Evolutionary conservation across 2,888 invertebrate genomes (phyloP).

Genomic region (Chymomyza procnemis): DNA sequence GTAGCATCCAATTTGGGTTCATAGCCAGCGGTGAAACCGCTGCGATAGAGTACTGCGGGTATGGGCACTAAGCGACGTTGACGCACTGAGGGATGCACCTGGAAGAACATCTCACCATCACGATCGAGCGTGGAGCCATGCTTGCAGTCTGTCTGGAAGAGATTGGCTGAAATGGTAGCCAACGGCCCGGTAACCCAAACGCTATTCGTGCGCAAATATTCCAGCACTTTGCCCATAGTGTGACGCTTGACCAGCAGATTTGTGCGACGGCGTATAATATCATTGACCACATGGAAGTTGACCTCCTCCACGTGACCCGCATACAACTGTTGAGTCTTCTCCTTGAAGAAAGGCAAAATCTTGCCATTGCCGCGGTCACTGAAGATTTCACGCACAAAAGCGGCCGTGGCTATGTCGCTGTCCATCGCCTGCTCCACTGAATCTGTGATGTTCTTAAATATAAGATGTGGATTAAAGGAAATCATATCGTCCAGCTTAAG

Average conservation of each 20-base stretch:
- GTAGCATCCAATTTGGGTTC: slow-evolving; percentile 91
- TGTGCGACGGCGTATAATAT: slow-evolving; percentile 88
- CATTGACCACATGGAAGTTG: slow-evolving; percentile 89
- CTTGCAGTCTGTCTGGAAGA: slow-evolving; percentile 90
- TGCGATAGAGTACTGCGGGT: slow-evolving; percentile 88
- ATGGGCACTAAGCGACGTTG: slow-evolving; percentile 90
- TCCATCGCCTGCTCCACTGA: slow-evolving; percentile 84
- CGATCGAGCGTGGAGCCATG: slow-evolving; percentile 86
- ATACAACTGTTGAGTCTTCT: slow-evolving; percentile 91
- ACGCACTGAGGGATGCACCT: slow-evolving; percentile 87
- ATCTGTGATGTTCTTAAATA: slow-evolving; percentile 91
- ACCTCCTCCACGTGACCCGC: slow-evolving; percentile 92
- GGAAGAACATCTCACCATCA: slow-evolving; percentile 92
- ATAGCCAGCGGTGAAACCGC: slow-evolving; percentile 89
- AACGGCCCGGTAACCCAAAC: slow-evolving; percentile 87
- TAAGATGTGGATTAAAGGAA: slow-evolving; percentile 92
- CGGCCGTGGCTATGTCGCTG: slow-evolving; percentile 88
- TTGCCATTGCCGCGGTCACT: slow-evolving; percentile 90
- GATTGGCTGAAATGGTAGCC: slow-evolving; percentile 89
- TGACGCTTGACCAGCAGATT: slow-evolving; percentile 89
- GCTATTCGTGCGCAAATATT: slow-evolving; percentile 86
- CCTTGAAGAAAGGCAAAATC: slow-evolving; percentile 91
- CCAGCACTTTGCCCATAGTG: slow-evolving; percentile 86
- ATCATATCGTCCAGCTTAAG: slow-evolving; percentile 91
- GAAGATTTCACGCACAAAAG: slow-evolving; percentile 89